Conservation (phyloP, 1,140 invertebrate species). For the Reticulitermes speratus region DNA sequence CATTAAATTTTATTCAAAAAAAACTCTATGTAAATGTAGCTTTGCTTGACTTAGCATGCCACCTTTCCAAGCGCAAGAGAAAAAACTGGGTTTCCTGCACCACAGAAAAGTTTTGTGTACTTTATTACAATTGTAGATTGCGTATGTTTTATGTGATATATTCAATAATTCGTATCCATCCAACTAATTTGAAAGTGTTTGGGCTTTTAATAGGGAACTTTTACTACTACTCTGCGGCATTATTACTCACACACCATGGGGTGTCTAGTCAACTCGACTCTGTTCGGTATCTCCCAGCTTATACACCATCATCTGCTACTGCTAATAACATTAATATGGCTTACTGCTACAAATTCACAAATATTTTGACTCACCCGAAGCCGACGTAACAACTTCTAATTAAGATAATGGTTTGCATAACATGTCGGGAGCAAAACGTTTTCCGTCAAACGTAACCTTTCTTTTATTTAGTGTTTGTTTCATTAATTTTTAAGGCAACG, state of each 20-base stretch:
- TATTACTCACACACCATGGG: neutral
- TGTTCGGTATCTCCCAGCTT: neutral
- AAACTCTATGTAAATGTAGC: too few relatives aligned
- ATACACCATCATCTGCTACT: neutral
- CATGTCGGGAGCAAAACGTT: neutral
- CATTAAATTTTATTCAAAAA: too few relatives aligned
- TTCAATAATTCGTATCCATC: neutral
- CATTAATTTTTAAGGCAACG: too few relatives aligned
- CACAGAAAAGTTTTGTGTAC: neutral
- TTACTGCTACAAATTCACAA: neutral
- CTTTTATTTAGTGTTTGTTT: too few relatives aligned
- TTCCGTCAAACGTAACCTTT: too few relatives aligned
- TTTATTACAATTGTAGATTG: neutral
- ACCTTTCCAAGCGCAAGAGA: too few relatives aligned
- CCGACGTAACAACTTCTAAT: neutral
- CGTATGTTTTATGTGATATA: neutral
- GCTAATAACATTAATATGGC: neutral
- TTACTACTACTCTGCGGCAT: too few relatives aligned
- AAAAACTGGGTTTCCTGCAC: neutral
- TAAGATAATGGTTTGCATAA: neutral
- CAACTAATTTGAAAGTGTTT: neutral
- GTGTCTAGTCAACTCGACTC: neutral
- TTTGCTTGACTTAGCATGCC: too few relatives aligned
- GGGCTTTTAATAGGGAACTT: too few relatives aligned
- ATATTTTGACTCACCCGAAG: too few relatives aligned